Evolutionary conservation across 2,797 vertebrate genomes (phyloP), one percentile per base, ranked within the genome.

Genomic region (Gymnoscopelus microlampas): DNA sequence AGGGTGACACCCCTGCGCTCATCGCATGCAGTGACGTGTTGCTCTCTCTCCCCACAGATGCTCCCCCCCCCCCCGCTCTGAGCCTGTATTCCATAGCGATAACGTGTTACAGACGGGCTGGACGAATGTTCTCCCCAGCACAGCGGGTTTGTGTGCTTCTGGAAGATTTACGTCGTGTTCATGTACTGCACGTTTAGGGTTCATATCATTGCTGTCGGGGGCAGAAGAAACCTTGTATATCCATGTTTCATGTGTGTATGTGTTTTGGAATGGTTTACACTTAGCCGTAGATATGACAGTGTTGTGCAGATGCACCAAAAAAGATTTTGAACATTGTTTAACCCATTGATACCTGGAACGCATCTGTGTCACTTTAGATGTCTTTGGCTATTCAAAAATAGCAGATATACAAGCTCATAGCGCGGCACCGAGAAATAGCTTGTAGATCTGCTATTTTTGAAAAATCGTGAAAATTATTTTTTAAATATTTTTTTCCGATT

Each of bases 21-120:
- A 60, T 63, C 53, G 53, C 72, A 68, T 65, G 59, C 80, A 72
- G 44, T 50, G 66, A 84, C 66, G 61, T 53, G 60, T 58, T 61
- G 23, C 66, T 71, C 60, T 73, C 53, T 76, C 51, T 19, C 19
- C 1, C 19, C 19, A 7, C 60, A 62, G 64, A 78, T 39, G 35
- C 14, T 2, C 68, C 66, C 59, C 39, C 6, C 56, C n/a, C n/a
- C n/a, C n/a, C n/a, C n/a, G 60, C 68, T 73, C 63, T 55, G 26
- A 47, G 69, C 66, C 68, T 63, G 75, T 29, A 32, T 72, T 74
- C n/a, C 9, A 72, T 76, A 50, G 75, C 63, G 29, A 57, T 57
- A 65, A 64, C 68, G 73, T 63, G 73, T 11, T 55, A 5, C 26
- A 73, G 59, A 70, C 77, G 53, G 68, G 47, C 59, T 53, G 24